A percentile compares a stretch with the other conserved stretches of the same genome.
phyloP scores from a whole-genome alignment of 2,797 vertebrate genomes.

The Epinephelus malabaricus region DNA sequence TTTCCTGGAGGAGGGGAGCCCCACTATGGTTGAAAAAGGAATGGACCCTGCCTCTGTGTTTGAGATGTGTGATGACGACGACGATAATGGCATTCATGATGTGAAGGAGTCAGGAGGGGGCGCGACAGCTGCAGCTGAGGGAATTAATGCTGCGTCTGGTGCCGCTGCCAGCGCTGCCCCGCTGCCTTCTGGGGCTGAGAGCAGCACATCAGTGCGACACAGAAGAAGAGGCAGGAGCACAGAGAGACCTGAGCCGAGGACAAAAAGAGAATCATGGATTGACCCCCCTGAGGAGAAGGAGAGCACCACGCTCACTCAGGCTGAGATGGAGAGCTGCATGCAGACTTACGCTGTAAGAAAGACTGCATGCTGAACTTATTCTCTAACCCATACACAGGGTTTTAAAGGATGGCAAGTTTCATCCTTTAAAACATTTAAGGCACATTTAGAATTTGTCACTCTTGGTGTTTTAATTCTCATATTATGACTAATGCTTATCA shows the following conservation, averaged over 20 bases:
- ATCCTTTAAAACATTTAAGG: background rate
- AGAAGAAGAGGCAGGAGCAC: slow-evolving; percentile 74
- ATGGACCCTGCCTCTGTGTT: slow-evolving; percentile 92
- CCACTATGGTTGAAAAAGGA: slow-evolving; percentile 97
- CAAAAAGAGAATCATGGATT: slow-evolving; percentile 93
- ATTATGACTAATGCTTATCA: background rate
- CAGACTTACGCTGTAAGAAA: slow-evolving; percentile 92
- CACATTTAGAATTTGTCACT: background rate
- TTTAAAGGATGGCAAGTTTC: background rate
- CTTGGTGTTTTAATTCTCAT: background rate
- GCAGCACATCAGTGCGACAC: slow-evolving; percentile 75
- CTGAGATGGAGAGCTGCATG: slow-evolving; percentile 98
- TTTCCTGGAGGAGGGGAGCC: slow-evolving; percentile 95
- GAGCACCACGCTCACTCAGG: slow-evolving; percentile 90
- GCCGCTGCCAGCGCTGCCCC: slow-evolving; percentile 37
- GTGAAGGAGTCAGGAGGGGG: slow-evolving; percentile 79
- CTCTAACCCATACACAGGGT: background rate
- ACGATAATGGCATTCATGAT: slow-evolving; percentile 82
- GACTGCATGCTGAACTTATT: background rate
- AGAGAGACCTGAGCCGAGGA: slow-evolving; percentile 81
- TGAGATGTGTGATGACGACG: slow-evolving; percentile 93
- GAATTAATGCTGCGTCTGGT: slow-evolving; percentile 17
- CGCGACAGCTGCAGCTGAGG: slow-evolving; percentile 48
- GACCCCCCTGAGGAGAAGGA: slow-evolving; percentile 92
- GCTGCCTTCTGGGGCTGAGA: slow-evolving; percentile 69